These are phyloP conservation scores for Sogatella furcifera DNA, from an alignment of 1,140 invertebrate species.

Conservation along the genomic window DNA sequence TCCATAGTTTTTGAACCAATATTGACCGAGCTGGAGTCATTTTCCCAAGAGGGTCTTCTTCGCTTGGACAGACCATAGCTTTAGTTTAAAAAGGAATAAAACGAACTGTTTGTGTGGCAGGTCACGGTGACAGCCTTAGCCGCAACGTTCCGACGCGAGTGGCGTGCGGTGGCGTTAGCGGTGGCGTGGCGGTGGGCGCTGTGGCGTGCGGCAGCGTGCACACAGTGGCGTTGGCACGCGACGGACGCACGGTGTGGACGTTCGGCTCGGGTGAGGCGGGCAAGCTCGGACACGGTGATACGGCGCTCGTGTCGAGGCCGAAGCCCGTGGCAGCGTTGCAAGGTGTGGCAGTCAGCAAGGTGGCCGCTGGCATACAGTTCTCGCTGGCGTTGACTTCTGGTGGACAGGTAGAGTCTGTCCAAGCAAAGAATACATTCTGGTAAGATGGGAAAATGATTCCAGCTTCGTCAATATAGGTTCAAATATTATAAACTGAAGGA, in stretches of 20 bases:
- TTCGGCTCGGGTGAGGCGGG: slow-evolving; percentile 51
- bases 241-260: slow-evolving; percentile 53
- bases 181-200: slow-evolving; percentile 37
- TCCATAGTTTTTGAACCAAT: no score
- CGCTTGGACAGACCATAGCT: no score
- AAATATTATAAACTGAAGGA: no score
- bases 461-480: no score
- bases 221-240: slow-evolving; percentile 47
- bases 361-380: slow-evolving; percentile 47
- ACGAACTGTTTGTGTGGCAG: slow-evolving; percentile 31
- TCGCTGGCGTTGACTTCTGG: slow-evolving; percentile 46
- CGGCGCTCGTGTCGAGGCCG: slow-evolving; percentile 41
- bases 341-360: slow-evolving; percentile 45
- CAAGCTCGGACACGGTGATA: slow-evolving; percentile 49
- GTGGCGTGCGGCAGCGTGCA: slow-evolving; percentile 53
- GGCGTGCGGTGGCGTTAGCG: slow-evolving; percentile 39
- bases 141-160: slow-evolving; percentile 46
- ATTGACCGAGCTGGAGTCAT: no score
- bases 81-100: no score
- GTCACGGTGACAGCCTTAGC: slow-evolving; percentile 41
- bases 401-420: slow-evolving; percentile 30
- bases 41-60: no score
- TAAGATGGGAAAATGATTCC: no score
- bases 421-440: no score
- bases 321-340: slow-evolving; percentile 50